phyloP scores from a whole-genome alignment of 1,140 invertebrate species.

The Zaprionus inermis region DNA sequence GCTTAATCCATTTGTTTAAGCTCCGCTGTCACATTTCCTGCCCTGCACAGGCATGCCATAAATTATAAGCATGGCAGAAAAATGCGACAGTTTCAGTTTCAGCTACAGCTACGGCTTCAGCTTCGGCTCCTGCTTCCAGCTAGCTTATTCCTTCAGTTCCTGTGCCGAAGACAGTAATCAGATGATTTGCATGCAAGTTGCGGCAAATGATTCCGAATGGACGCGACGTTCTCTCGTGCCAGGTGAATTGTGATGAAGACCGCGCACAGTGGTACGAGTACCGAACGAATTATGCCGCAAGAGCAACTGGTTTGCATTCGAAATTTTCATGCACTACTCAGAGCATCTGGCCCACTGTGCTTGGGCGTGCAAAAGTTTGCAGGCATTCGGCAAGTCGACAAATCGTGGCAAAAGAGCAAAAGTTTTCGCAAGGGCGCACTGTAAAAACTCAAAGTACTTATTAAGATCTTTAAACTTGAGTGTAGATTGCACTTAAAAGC shows the following conservation, averaged over 20 bases:
- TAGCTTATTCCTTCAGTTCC: background rate
- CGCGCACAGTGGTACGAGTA: background rate
- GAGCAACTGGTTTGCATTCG: too few relatives aligned
- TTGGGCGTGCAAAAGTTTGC: slow-evolving; percentile 12
- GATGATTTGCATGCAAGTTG: slow-evolving; percentile 44
- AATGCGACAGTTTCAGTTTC: slow-evolving; percentile 18
- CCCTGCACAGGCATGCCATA: slow-evolving; percentile 19
- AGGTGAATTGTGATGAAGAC: slow-evolving; percentile 10
- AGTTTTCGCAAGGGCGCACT: background rate
- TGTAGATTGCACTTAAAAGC: slow-evolving; percentile 8
- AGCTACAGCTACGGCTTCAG: background rate
- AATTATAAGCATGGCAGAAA: slow-evolving; percentile 31
- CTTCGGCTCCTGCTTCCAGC: background rate
- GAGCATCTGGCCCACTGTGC: background rate
- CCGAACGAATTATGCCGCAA: too few relatives aligned
- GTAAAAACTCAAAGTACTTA: slow-evolving; percentile 14
- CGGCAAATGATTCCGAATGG: slow-evolving; percentile 23
- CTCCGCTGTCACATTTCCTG: slow-evolving; percentile 30
- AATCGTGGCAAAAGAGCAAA: slow-evolving; percentile 10
- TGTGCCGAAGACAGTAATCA: slow-evolving; percentile 32
- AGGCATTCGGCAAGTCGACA: slow-evolving; percentile 6
- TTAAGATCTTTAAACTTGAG: slow-evolving; percentile 25
- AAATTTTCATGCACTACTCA: background rate
- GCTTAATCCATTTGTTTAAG: slow-evolving; percentile 41
- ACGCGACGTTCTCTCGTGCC: background rate